Conservation (phyloP, 2,888 invertebrate genomes). For the Euproctis similis region DNA sequence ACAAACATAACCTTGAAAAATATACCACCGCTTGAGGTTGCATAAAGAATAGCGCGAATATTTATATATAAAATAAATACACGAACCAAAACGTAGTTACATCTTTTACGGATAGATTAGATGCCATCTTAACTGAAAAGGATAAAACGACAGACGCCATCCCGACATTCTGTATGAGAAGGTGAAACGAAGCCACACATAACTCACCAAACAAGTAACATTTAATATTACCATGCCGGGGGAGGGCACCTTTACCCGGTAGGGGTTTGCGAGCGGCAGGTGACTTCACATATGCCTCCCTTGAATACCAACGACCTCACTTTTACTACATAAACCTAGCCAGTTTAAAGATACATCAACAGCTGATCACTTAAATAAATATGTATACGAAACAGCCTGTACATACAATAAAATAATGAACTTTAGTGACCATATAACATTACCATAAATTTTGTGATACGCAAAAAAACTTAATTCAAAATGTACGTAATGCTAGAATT, state of each 20-base stretch:
- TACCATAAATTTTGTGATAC: too few species aligned
- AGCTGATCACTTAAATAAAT: slow-evolving; percentile 37
- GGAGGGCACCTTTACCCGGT: slow-evolving; percentile 33
- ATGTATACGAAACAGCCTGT: too few species aligned
- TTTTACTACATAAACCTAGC: slow-evolving; percentile 31
- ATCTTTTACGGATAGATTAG: too few species aligned
- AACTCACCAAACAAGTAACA: slow-evolving; percentile 62
- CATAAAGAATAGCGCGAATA: too few species aligned
- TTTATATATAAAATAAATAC: too few species aligned
- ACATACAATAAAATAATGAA: too few species aligned
- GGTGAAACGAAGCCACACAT: slow-evolving; percentile 35
- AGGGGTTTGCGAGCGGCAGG: slow-evolving; percentile 52
- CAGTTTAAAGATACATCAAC: slow-evolving; percentile 27
- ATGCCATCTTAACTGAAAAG: slow-evolving; percentile 18
- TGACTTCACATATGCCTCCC: slow-evolving; percentile 67
- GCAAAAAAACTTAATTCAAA: too few species aligned
- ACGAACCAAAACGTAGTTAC: too few species aligned
- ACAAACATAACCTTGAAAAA: too few species aligned
- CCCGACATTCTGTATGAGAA: slow-evolving; percentile 17
- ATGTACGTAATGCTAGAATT: too few species aligned
- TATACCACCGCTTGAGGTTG: too few species aligned
- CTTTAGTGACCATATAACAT: too few species aligned
- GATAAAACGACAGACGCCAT: slow-evolving; percentile 9
- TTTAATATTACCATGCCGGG: slow-evolving; percentile 61
- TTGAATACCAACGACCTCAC: slow-evolving; percentile 65